Evolutionary conservation across 1,140 invertebrate genomes (phyloP), one percentile per base, ranked within the genome.

Genomic region (Heliconius hewitsoni): DNA sequence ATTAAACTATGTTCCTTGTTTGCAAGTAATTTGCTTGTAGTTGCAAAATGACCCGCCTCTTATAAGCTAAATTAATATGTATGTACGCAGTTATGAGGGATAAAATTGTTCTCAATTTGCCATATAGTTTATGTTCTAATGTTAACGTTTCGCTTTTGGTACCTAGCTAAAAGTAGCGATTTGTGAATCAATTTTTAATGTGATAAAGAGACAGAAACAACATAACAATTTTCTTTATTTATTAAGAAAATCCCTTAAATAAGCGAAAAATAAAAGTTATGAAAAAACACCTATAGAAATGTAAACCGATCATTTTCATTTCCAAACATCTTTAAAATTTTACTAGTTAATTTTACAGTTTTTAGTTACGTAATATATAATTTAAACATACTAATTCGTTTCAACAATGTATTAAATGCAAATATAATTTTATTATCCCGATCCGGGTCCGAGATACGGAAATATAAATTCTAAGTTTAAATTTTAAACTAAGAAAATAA

Each of bases 1-100:
- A 90, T 91, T 89, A 90, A 89, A 89, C 86, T 84, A 46, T 84
- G 85, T 89, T 90, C 85, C 82, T 90, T 88, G 86, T 91, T 90
- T 86, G 82, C 82, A 73, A 84, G 82, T 80, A 80, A 82, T 84
- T 85, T 85, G 74, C 70, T 74, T 83, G 71, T 76, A 75, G 46
- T 71, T 73, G 42, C 55, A 72, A 82, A 79, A 79, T 78, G 78
- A 74, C 80, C 71, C 71, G 39, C 30, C 37, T 37, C 37, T 72
- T 72, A 72, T 72, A 11, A 72, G 71, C 37, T 42, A 72, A 72
- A 66, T 66, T 66, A 66, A 66, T 66, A 30, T 66, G 9, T 66
- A n/a, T 66, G 9, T 66, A 57, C 60, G 60, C 4, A 0, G 23
- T 13, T 16, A 66, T 30, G 60, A 2, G 11, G 60, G 60, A 27